Conservation (phyloP, 1,140 invertebrate genomes). For the Drosophila sturtevanti region DNA sequence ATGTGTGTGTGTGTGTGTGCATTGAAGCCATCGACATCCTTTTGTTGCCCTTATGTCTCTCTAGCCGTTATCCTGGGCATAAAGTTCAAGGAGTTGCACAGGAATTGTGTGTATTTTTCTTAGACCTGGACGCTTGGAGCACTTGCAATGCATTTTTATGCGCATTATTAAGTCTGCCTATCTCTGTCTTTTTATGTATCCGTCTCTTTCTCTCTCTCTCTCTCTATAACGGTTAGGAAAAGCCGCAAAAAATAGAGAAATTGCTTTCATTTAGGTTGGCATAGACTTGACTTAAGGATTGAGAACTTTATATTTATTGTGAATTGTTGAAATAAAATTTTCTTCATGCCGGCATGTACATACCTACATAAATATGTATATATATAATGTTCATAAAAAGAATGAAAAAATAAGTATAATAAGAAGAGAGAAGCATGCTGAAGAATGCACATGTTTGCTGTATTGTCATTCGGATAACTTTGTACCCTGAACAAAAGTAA, state of each 20-base stretch:
- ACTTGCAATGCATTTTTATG: constrained; percentile 51
- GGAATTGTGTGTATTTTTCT: constrained; percentile 34
- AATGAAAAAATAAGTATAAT: neutral
- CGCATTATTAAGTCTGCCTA: constrained; percentile 44
- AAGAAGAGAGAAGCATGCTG: neutral
- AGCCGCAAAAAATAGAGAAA: constrained; percentile 23
- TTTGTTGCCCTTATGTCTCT: constrained; percentile 41
- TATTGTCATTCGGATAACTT: too few species aligned
- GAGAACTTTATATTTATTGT: constrained; percentile 35
- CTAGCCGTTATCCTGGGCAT: constrained; percentile 38
- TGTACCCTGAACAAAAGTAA: too few species aligned
- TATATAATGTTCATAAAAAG: neutral
- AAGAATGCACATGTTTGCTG: neutral
- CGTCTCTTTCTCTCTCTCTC: neutral
- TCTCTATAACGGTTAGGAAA: neutral
- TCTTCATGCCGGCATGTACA: neutral
- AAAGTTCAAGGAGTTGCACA: constrained; percentile 60
- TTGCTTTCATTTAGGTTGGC: constrained; percentile 37
- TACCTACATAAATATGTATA: too few species aligned
- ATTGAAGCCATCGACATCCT: constrained; percentile 50
- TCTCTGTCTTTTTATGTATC: neutral
- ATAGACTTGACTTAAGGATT: constrained; percentile 24
- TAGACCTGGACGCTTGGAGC: constrained; percentile 7
- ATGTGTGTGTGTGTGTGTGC: constrained; percentile 36
- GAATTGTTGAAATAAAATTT: constrained; percentile 26